A percentile compares a stretch with the other conserved stretches of the same genome.
phyloP scores from a whole-genome alignment of 2,113 vertebrate species.

The Gasterosteus nipponicus region DNA sequence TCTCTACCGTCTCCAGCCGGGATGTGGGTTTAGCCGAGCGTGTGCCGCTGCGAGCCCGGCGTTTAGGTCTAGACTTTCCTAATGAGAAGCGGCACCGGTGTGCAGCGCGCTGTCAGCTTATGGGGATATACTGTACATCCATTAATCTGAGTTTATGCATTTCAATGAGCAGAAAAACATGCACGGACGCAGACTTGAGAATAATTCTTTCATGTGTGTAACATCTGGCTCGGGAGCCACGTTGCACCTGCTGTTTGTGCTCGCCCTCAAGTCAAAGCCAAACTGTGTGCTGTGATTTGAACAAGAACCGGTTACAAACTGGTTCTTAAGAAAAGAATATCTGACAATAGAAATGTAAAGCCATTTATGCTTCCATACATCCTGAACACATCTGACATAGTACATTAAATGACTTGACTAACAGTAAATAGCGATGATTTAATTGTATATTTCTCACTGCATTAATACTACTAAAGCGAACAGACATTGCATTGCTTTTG shows the following conservation, averaged over 20 bases:
- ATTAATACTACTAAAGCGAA: neutral
- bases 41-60: conserved; percentile 33
- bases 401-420: neutral
- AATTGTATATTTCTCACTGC: neutral
- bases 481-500: neutral
- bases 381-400: neutral
- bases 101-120: neutral
- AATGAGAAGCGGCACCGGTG: conserved; percentile 46
- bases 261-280: neutral
- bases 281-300: neutral
- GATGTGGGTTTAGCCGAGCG: conserved; percentile 50
- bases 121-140: neutral
- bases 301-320: neutral
- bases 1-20: conserved; percentile 17
- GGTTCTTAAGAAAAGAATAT: neutral
- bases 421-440: neutral
- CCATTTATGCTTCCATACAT: neutral
- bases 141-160: neutral
- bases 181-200: neutral
- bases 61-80: conserved; percentile 57
- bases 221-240: neutral
- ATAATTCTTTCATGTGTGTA: neutral
- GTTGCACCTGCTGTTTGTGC: neutral
- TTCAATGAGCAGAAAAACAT: neutral
- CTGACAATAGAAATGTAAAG: neutral